Conservation (phyloP, 2,113 vertebrate species). For the Pteronura brasiliensis region DNA sequence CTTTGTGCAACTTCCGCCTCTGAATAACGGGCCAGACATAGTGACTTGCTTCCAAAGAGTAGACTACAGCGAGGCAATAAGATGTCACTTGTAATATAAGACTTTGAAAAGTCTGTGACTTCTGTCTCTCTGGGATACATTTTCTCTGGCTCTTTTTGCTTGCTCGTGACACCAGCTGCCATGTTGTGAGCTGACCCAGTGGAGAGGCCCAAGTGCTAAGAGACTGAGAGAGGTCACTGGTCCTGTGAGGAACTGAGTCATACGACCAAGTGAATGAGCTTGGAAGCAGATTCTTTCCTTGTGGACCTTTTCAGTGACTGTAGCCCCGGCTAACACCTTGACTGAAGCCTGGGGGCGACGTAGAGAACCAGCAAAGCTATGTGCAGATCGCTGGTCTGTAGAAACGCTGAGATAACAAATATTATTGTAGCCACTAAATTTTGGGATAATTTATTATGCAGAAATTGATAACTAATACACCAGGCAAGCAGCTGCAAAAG, state of each 20-base stretch:
- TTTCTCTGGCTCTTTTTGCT: not conserved
- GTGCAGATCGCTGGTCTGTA: not conserved
- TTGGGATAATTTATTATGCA: not conserved
- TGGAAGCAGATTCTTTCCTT: not conserved
- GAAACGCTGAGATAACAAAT: not conserved
- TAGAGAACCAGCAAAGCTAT: not conserved
- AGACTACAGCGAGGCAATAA: not conserved
- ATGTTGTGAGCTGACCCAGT: accelerated
- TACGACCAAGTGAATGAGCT: not conserved
- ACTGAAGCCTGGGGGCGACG: not conserved
- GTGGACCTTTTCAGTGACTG: not conserved
- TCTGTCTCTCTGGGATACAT: not conserved
- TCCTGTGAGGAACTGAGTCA: not conserved
- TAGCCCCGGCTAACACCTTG: not conserved
- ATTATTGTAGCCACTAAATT: not conserved
- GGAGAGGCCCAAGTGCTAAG: not conserved
- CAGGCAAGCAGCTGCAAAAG: not conserved
- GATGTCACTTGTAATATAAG: not conserved
- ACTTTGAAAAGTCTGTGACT: not conserved
- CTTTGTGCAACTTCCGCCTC: not conserved
- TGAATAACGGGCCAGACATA: not conserved
- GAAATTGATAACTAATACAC: not conserved
- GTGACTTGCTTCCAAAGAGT: not conserved
- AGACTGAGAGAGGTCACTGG: not conserved
- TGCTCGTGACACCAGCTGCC: not conserved